phyloP scores from a whole-genome alignment of 35 echinoderm and acorn worm genomes.

The Stichopus chloronotus region DNA sequence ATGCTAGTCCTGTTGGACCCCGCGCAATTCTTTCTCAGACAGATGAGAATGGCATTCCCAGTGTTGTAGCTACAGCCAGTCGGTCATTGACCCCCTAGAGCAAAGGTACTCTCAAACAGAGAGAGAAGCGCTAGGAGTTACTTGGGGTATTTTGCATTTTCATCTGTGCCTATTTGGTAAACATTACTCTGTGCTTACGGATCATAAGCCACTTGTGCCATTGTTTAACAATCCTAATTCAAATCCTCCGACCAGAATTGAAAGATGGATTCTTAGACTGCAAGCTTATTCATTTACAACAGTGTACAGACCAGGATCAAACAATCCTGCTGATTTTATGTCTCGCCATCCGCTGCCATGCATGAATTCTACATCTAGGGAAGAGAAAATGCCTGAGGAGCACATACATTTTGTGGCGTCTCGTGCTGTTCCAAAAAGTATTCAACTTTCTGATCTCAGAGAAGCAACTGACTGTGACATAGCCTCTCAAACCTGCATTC shows the following conservation, averaged over 20 bases:
- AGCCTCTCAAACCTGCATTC: conserved; percentile 37
- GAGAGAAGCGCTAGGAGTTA: conserved; percentile 71
- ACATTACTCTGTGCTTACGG: conserved; percentile 71
- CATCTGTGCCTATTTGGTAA: conserved; percentile 79
- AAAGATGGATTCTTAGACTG: conserved; percentile 66
- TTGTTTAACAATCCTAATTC: conserved; percentile 71
- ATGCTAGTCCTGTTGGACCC: conserved; percentile 77
- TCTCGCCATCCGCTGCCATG: conserved; percentile 49
- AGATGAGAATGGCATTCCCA: conserved; percentile 10
- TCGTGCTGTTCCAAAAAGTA: conserved; percentile 57
- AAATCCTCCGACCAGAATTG: conserved; percentile 80
- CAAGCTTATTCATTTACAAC: conserved; percentile 59
- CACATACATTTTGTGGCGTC: conserved; percentile 52
- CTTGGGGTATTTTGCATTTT: conserved; percentile 79
- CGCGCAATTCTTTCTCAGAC: conserved; percentile 62
- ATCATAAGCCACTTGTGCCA: conserved; percentile 85
- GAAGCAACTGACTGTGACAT: conserved; percentile 45
- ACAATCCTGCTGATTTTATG: conserved; percentile 75
- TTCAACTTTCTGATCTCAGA: conserved; percentile 39
- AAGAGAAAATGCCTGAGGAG: conserved; percentile 72
- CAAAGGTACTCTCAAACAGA: conserved; percentile 84
- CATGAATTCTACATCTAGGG: background rate
- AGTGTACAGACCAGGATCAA: conserved; percentile 37
- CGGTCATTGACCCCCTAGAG: conserved; percentile 41
- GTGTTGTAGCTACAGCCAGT: conserved; percentile 44